A percentile compares a stretch with the other conserved stretches of the same genome.
Evolutionary conservation across 2,113 vertebrate genomes (phyloP).

Genomic region (Candoia aspera): DNA sequence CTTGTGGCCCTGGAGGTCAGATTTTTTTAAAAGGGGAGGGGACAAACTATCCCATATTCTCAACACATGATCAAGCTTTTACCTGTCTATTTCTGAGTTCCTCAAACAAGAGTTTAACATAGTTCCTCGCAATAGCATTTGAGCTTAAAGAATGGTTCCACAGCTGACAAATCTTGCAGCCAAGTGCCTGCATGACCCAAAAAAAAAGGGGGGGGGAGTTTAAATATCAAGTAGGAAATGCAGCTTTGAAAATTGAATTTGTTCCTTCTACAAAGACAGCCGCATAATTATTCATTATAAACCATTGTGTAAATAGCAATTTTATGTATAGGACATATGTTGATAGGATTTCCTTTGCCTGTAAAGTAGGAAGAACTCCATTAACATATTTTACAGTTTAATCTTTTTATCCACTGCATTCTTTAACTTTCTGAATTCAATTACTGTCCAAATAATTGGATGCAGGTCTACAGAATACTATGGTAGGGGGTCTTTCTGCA

Average conservation of each 20-base stretch:
- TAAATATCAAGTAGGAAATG: constrained; percentile 13
- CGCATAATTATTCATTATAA: not conserved
- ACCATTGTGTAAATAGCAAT: not conserved
- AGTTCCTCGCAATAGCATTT: constrained; percentile 82
- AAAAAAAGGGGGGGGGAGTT: not conserved
- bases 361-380: not conserved
- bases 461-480: not conserved
- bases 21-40: not conserved
- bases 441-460: not conserved
- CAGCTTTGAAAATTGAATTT: not conserved
- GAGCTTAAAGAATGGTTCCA: constrained; percentile 91
- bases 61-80: constrained; percentile 13
- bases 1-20: not conserved
- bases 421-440: not conserved
- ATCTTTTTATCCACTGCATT: not conserved
- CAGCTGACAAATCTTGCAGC: constrained; percentile 78
- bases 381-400: too few relatives aligned
- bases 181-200: constrained; percentile 73
- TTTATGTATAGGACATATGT: not conserved
- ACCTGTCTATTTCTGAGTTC: constrained; percentile 80
- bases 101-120: constrained; percentile 79
- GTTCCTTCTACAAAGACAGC: not conserved
- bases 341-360: not conserved
- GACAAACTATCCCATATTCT: not conserved
- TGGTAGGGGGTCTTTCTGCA: too few relatives aligned